These are phyloP conservation scores for Hypanus sabinus DNA, from an alignment of 2,113 vertebrate species.

Conservation along the genomic window DNA sequence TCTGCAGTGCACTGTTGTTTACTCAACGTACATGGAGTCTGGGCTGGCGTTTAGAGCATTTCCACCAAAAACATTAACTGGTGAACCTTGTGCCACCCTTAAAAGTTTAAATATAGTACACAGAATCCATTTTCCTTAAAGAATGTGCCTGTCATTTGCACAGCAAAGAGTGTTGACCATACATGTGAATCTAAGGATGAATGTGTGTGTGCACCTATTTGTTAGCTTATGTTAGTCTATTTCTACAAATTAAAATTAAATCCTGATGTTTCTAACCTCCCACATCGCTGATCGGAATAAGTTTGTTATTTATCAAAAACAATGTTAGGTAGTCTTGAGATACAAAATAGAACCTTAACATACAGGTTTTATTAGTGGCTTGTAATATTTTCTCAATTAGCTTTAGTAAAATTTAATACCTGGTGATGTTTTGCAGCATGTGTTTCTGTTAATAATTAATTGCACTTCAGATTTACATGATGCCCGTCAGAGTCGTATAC, in stretches of 20 bases:
- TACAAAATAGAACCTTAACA: not conserved
- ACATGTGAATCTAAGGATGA: no score
- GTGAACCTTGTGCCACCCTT: no score
- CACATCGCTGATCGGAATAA: not conserved
- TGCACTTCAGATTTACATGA: not conserved
- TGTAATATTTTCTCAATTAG: not conserved
- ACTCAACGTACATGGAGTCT: no score
- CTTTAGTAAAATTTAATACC: not conserved
- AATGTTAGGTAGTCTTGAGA: not conserved
- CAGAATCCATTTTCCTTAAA: no score
- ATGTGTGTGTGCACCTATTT: not conserved
- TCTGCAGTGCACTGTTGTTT: no score
- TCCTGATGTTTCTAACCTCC: not conserved
- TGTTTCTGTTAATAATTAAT: no score
- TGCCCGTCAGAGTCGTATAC: not conserved
- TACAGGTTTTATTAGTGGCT: not conserved
- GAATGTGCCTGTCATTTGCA: no score
- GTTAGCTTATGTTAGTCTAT: not conserved
- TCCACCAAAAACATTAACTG: no score
- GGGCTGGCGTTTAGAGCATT: no score
- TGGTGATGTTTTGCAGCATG: not conserved
- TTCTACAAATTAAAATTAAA: not conserved
- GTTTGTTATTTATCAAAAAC: not conserved
- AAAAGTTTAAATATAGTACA: no score
- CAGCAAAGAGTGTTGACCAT: no score